Base-by-base conservation (phyloP, 92 coral and sea anemone genomes). In the Micromussa lordhowensis region DNA sequence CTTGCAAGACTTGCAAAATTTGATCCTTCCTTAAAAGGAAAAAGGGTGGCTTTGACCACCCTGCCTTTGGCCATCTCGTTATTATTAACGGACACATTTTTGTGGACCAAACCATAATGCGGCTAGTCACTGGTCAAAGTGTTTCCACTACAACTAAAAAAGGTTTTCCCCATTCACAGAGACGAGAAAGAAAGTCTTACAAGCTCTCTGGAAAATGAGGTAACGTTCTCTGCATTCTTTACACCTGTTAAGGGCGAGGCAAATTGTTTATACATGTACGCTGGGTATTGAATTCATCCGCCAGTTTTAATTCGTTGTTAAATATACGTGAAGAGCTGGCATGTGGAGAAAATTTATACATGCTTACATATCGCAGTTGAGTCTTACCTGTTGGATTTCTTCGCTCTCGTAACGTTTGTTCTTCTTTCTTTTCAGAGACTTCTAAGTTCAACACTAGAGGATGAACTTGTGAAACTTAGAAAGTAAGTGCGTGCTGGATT, bases 181-280 rank as follows among this genome's bases (percentile, higher is more conserved):
- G 79, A 87, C 7, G 95, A 89, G 79, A 96, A 92, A 72, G 96
- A 93, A 51, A 82, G 82, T 48, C 79, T 96, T 14, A 68, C 91
- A 54, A 73, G 91, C 82, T 86, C 96, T 29, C 92, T 94, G 18
- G 90, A 78, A 70, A 88, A 61, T 79, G 88, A 95, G 91, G 98
- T 95, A 75, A 83, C 81, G 2, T 61, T 6, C 3, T 72, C 26
- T n/a, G n/a, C n/a, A 34, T 34, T 72, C 18, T 72, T 31, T 68
- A 7, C 28, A 68, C 5, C 13, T 70, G 29, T 69, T 22, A 2
- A 3, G 6, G 19, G 19, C 0, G 64, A 58, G 64, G 64, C 64
- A 58, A 44, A 8, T 9, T 44, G 64, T 22, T 58, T n/a, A n/a
- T n/a, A n/a, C n/a, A n/a, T n/a, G n/a, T n/a, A 2, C 26, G 0